A percentile compares a stretch with the other conserved stretches of the same genome.
Evolutionary conservation across 2,888 invertebrate genomes (phyloP).

Genomic region (Calameuta idolon): DNA sequence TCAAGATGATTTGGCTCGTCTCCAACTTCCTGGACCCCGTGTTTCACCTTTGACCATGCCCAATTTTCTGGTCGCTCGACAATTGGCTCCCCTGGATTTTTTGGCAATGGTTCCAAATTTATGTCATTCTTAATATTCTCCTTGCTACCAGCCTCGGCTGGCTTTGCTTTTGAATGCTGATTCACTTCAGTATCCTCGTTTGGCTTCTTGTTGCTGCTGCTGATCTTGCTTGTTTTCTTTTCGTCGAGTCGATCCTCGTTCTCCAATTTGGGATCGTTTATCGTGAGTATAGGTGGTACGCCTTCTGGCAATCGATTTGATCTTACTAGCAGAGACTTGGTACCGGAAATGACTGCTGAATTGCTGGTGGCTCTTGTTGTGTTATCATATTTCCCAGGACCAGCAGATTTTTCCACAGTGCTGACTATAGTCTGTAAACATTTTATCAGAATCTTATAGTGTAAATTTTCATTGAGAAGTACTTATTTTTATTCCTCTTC

Average conservation of each 20-base stretch:
- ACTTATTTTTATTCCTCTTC: neutral
- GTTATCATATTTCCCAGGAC: constrained; percentile 27
- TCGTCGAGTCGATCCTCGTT: constrained; percentile 27
- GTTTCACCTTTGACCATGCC: constrained; percentile 45
- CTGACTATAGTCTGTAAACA: constrained; percentile 37
- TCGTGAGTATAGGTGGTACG: constrained; percentile 58
- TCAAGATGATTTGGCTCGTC: constrained; percentile 58
- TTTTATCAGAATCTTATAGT: neutral
- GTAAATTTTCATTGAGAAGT: neutral
- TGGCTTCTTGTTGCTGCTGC: constrained; percentile 26
- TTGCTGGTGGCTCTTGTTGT: constrained; percentile 38
- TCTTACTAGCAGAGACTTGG: constrained; percentile 20
- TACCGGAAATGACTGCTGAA: constrained; percentile 34
- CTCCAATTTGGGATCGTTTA: constrained; percentile 45
- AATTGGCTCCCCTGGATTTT: constrained; percentile 44
- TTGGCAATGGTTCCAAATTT: constrained; percentile 35
- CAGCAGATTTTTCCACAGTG: constrained; percentile 29
- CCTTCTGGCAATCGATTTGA: constrained; percentile 51
- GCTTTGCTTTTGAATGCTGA: neutral
- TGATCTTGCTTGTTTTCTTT: constrained; percentile 32
- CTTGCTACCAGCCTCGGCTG: neutral
- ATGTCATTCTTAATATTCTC: constrained; percentile 13
- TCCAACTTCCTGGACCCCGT: constrained; percentile 61
- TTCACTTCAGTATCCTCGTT: neutral
- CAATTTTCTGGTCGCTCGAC: constrained; percentile 35